phyloP scores from a whole-genome alignment of 2,113 vertebrate species.

The Engystomops pustulosus region DNA sequence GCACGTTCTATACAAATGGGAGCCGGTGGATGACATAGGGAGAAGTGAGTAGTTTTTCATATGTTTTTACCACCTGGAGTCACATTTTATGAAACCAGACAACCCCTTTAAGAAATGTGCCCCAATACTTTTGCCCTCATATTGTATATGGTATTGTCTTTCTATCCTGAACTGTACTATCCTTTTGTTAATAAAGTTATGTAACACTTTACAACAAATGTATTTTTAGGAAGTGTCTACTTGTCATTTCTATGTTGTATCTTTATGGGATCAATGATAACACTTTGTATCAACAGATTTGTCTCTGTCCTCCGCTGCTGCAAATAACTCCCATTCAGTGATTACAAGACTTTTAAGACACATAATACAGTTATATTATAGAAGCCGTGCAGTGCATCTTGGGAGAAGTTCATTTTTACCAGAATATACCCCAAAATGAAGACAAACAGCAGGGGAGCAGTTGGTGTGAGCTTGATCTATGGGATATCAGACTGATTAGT shows the following conservation, averaged over 20 bases:
- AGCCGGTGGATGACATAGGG: too few relatives aligned
- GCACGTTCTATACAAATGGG: too few relatives aligned
- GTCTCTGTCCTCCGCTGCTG: background rate
- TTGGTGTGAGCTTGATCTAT: conserved; percentile 40
- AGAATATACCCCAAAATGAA: conserved; percentile 6
- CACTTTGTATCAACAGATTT: conserved; percentile 16
- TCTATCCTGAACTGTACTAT: too few relatives aligned
- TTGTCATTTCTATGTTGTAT: background rate
- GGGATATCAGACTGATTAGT: conserved; percentile 41
- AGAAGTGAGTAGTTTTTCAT: too few relatives aligned
- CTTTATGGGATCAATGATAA: background rate
- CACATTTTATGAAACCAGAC: too few relatives aligned
- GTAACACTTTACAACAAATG: too few relatives aligned
- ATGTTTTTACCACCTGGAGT: too few relatives aligned
- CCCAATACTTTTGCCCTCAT: too few relatives aligned
- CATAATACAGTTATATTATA: conserved; percentile 2
- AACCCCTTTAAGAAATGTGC: too few relatives aligned
- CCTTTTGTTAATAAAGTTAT: too few relatives aligned
- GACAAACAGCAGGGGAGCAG: conserved; percentile 22
- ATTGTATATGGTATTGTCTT: too few relatives aligned
- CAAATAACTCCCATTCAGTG: background rate
- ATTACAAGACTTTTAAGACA: background rate
- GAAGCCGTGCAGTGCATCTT: background rate
- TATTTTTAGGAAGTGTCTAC: background rate
- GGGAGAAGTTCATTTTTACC: background rate